phyloP scores from a whole-genome alignment of 2,797 vertebrate species.

The Remorina albescens region DNA sequence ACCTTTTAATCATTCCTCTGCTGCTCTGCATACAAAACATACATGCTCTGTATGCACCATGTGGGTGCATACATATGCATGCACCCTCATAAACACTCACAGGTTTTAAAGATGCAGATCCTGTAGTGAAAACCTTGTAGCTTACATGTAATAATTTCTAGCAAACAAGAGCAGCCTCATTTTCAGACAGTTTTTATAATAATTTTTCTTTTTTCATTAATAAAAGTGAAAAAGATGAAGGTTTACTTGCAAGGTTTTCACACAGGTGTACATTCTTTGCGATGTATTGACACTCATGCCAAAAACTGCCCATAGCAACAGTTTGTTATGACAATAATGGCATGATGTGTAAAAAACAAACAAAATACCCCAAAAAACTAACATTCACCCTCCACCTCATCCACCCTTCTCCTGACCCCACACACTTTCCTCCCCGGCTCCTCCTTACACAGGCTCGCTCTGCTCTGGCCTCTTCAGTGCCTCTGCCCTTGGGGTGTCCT shows the following conservation, averaged over 20 bases:
- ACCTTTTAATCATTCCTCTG: conserved; percentile 2
- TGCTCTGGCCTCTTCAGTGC: conserved; percentile 98
- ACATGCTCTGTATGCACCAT: conserved; percentile 2
- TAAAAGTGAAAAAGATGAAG: not conserved
- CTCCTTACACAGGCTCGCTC: conserved; percentile 90
- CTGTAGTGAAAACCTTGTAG: conserved; percentile 46
- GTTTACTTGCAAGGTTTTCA: conserved; percentile 20
- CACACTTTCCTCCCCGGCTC: conserved; percentile 62
- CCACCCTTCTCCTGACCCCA: conserved; percentile 22
- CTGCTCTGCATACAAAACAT: conserved; percentile 37
- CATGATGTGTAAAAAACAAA: conserved; percentile 68
- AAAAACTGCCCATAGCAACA: conserved; percentile 11
- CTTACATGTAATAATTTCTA: not conserved
- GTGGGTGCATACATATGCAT: not conserved
- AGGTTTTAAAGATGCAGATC: not conserved
- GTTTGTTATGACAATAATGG: conserved; percentile 57
- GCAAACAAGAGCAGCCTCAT: not conserved
- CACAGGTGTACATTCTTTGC: not conserved
- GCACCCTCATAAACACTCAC: conserved; percentile 10
- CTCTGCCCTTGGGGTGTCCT: conserved; percentile 95
- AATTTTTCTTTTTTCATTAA: no score
- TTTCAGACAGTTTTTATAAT: not conserved
- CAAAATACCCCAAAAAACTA: conserved; percentile 72
- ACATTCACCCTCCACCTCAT: conserved; percentile 59
- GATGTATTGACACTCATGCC: conserved; percentile 13